Base-by-base conservation (phyloP, 2,797 vertebrate genomes). In the Neosalanx taihuensis region DNA sequence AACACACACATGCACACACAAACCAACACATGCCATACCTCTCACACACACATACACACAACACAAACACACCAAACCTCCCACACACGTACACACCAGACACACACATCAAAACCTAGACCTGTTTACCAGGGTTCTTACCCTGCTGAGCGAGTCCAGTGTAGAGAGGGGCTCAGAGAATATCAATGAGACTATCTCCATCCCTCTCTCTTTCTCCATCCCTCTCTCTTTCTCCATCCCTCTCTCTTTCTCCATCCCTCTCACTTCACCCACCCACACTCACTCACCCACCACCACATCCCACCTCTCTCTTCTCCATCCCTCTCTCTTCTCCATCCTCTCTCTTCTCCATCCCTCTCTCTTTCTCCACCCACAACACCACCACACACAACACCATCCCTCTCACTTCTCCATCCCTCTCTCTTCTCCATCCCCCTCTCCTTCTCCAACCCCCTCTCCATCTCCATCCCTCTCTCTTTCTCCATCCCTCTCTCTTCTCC, bases 111-210 rank as follows among this genome's bases (percentile, higher is more conserved):
- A 80, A 80, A 79, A 73, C 29, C 62, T 26, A 73, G 29, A 72
- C 76, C 69, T 59, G 83, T 87, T 83, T 85, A 79, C 79, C 72
- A 63, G 70, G 79, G 78, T 80, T 33, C 65, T 73, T 79, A 64
- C 72, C 72, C 29, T 15, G 64, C 31, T 67, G 59, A 79, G 75
- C 62, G 67, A 81, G 46, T 67, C 64, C n/a, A 78, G 73, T 64
- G 68, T 59, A 73, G 49, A 51, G 41, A 81, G 57, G 67, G 29
- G 64, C 64, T 13, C 23, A 51, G 10, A 66, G 20, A 79, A 71
- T 53, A 15, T 71, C 69, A 62, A 69, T 68, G 67, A 26, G 59
- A 79, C 15, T 65, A 69, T 71, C 59, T 0, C 3, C 56, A 46
- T 23, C 30, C 67, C 31, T 23, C 35, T 9, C n/a, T 37, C 63